These are phyloP conservation scores for Neodiprion pinetum DNA, from an alignment of 1,140 invertebrate genomes.

Conservation along the genomic window DNA sequence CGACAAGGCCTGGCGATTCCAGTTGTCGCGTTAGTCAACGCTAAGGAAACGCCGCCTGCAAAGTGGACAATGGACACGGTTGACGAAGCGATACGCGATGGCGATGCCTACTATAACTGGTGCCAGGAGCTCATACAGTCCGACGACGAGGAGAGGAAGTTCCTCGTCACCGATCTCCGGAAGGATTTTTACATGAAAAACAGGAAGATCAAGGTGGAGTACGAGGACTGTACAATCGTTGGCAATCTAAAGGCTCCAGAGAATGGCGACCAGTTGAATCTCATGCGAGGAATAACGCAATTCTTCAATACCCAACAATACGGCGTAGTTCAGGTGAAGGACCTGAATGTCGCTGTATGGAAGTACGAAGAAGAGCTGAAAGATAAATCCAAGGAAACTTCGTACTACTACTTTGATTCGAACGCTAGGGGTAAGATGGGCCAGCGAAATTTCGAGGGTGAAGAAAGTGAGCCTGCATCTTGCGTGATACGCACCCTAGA, in stretches of 20 bases:
- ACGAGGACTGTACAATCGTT: constrained; percentile 41
- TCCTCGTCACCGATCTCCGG: constrained; percentile 39
- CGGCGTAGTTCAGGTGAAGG: constrained; percentile 42
- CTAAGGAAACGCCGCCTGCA: constrained; percentile 34
- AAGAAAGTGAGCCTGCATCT: constrained; percentile 27
- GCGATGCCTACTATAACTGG: constrained; percentile 50
- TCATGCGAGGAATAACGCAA: constrained; percentile 32
- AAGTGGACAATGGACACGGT: constrained; percentile 42
- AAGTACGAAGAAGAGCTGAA: constrained; percentile 45
- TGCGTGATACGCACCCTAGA: constrained; percentile 42
- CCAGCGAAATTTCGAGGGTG: constrained; percentile 18
- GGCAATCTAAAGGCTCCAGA: constrained; percentile 31
- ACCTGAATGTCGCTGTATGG: constrained; percentile 44
- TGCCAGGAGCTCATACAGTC: constrained; percentile 28
- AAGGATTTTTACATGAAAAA: constrained; percentile 46
- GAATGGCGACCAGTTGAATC: constrained; percentile 26
- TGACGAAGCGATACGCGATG: constrained; percentile 41
- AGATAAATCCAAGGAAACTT: constrained; percentile 30
- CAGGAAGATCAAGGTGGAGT: constrained; percentile 40
- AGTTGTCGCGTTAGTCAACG: constrained; percentile 39
- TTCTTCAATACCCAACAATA: constrained; percentile 46
- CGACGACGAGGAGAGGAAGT: constrained; percentile 23
- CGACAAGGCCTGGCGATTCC: constrained; percentile 49
- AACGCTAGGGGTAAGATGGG: constrained; percentile 38
- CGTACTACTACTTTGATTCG: constrained; percentile 48